These are phyloP conservation scores for Pherbina coryleti DNA, from an alignment of 2,888 invertebrate genomes.

Conservation along the genomic window DNA sequence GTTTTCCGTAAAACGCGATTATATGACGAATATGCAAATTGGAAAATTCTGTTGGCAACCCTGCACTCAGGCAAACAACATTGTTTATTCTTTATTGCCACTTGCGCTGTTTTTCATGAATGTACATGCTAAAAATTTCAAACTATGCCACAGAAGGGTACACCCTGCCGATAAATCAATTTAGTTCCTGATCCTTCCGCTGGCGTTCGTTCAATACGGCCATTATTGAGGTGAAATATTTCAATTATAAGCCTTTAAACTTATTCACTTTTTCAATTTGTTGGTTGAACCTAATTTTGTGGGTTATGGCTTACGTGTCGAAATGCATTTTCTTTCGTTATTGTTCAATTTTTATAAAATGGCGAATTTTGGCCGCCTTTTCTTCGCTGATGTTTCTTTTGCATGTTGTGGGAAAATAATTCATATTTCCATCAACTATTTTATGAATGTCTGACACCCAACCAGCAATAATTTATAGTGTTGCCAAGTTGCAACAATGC, in stretches of 20 bases:
- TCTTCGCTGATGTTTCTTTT: not conserved
- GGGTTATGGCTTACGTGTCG: not conserved
- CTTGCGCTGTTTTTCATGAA: too few relatives aligned
- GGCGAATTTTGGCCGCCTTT: not conserved
- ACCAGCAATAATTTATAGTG: not conserved
- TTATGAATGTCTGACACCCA: not conserved
- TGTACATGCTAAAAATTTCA: too few relatives aligned
- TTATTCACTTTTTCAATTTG: not conserved
- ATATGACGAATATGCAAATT: slow-evolving; percentile 36
- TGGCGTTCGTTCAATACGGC: too few relatives aligned
- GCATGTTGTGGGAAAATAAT: not conserved
- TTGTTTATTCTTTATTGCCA: too few relatives aligned
- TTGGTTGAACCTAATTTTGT: not conserved
- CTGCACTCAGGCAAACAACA: not conserved
- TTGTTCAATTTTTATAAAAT: not conserved
- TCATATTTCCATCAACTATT: not conserved
- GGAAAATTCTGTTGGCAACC: slow-evolving; percentile 13
- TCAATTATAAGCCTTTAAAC: slow-evolving; percentile 6
- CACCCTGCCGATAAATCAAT: too few relatives aligned
- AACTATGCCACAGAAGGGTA: too few relatives aligned
- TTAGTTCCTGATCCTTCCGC: too few relatives aligned
- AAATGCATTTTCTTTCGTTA: not conserved
- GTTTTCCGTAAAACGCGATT: slow-evolving; percentile 22
- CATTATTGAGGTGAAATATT: not conserved
- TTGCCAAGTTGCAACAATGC: not conserved